phyloP scores from a whole-genome alignment of 1,140 invertebrate species.

The Zaprionus ghesquierei region DNA sequence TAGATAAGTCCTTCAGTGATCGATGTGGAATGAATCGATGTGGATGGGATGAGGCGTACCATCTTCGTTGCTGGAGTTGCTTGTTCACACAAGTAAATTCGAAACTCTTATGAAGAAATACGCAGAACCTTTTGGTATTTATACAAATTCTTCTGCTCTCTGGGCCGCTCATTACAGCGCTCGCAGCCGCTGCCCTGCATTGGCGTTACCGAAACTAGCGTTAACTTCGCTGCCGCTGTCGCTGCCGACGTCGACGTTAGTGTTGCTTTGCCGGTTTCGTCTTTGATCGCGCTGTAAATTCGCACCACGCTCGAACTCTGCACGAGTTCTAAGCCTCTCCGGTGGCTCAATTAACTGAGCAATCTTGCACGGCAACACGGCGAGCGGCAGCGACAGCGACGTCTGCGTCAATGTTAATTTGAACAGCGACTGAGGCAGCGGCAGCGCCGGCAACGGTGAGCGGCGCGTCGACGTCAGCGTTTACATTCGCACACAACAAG shows the following conservation, averaged over 20 bases:
- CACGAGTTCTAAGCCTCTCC: constrained; percentile 62
- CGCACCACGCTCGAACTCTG: constrained; percentile 53
- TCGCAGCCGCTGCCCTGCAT: constrained; percentile 32
- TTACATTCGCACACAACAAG: constrained; percentile 68
- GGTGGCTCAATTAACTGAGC: constrained; percentile 45
- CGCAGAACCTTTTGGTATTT: constrained; percentile 80
- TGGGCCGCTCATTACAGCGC: constrained; percentile 59
- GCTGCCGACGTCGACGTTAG: constrained; percentile 19
- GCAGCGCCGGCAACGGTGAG: constrained; percentile 1
- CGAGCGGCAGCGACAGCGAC: background rate
- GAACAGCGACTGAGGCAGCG: constrained; percentile 3
- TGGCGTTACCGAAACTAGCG: constrained; percentile 2
- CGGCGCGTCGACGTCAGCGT: constrained; percentile 24
- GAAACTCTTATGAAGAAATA: constrained; percentile 81
- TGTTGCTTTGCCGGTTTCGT: constrained; percentile 4
- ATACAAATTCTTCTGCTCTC: constrained; percentile 73
- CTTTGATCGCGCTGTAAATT: constrained; percentile 61
- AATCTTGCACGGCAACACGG: constrained; percentile 29
- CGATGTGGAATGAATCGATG: background rate
- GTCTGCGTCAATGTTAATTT: constrained; percentile 4
- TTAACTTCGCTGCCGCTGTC: background rate
- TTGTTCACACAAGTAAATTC: constrained; percentile 77
- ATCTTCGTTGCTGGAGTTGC: constrained; percentile 69
- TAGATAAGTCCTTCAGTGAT: constrained; percentile 38
- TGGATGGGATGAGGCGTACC: constrained; percentile 40